These are phyloP conservation scores for Eospalax fontanierii DNA, from an alignment of 2,797 vertebrate genomes.

Conservation along the genomic window DNA sequence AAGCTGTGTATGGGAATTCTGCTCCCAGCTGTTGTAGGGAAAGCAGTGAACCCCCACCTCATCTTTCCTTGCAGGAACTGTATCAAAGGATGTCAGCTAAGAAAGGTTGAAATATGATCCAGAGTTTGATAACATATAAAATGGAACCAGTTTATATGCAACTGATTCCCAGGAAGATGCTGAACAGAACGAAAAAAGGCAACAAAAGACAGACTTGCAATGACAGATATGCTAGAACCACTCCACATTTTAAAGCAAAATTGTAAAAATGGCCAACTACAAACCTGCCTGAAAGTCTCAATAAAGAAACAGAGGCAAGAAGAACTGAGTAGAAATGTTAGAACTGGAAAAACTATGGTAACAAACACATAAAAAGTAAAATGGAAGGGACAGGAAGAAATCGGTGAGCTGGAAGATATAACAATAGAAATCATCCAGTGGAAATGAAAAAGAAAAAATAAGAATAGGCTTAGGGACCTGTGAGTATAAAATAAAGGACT, in stretches of 20 bases:
- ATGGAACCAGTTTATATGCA: neutral
- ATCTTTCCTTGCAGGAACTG: neutral
- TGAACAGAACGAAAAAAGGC: slow-evolving; percentile 8
- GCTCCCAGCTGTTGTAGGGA: neutral
- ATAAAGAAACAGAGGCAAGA: neutral
- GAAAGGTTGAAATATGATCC: slow-evolving; percentile 1
- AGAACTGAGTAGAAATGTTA: neutral
- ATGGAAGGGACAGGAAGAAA: neutral
- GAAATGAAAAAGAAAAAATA: neutral
- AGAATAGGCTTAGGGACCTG: neutral
- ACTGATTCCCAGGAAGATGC: neutral
- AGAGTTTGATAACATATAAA: neutral
- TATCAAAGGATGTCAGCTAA: neutral
- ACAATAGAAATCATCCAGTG: neutral
- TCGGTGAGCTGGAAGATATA: neutral
- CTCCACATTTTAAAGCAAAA: neutral
- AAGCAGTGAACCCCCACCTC: neutral
- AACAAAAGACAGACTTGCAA: neutral
- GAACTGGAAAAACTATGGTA: neutral
- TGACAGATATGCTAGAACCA: neutral
- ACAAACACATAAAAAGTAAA: neutral
- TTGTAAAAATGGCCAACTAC: neutral
- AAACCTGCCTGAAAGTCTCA: slow-evolving; percentile 13
- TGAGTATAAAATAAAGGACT: neutral
- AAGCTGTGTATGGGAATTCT: neutral